phyloP scores from a whole-genome alignment of 2,797 vertebrate genomes.

The Sphaeramia orbicularis region DNA sequence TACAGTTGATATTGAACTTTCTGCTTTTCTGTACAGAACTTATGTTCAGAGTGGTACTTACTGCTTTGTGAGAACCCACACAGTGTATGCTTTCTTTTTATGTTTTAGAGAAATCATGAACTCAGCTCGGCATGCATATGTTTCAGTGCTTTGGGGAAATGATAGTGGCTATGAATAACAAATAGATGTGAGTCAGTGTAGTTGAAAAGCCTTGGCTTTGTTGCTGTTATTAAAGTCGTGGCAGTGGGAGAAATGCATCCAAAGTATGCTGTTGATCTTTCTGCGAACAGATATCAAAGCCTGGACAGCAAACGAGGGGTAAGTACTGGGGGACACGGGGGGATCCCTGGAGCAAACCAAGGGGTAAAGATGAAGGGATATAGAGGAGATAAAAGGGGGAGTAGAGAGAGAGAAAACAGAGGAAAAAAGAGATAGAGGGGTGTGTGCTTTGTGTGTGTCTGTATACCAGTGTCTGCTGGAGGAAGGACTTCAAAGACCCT shows the following conservation, averaged over 20 bases:
- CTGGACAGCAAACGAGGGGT: conserved; percentile 72
- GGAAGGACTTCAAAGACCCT: conserved; percentile 80
- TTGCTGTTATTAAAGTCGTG: conserved; percentile 69
- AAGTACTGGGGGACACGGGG: conserved; percentile 67
- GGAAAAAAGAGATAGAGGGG: conserved; percentile 48
- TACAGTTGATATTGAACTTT: conserved; percentile 54
- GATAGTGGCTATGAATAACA: conserved; percentile 84
- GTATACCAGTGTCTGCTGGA: conserved; percentile 66
- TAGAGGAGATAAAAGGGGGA: conserved; percentile 75
- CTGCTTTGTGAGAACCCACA: conserved; percentile 68
- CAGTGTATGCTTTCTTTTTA: conserved; percentile 61
- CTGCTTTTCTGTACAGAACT: conserved; percentile 57
- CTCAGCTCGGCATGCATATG: conserved; percentile 71
- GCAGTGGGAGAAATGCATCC: conserved; percentile 73
- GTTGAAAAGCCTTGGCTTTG: conserved; percentile 73
- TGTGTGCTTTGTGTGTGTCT: conserved; percentile 69
- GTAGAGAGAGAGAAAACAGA: conserved; percentile 47
- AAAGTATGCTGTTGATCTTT: conserved; percentile 76
- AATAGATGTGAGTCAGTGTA: conserved; percentile 78
- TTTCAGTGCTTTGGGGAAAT: conserved; percentile 76
- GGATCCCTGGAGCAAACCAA: conserved; percentile 76
- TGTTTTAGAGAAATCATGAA: conserved; percentile 70
- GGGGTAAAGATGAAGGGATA: conserved; percentile 81
- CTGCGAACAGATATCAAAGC: conserved; percentile 79
- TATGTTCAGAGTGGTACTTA: conserved; percentile 60